Evolutionary conservation across 1,140 invertebrate genomes (phyloP), one percentile per base, ranked within the genome.

Genomic region (Hermatobates lingyangjiaoensis): DNA sequence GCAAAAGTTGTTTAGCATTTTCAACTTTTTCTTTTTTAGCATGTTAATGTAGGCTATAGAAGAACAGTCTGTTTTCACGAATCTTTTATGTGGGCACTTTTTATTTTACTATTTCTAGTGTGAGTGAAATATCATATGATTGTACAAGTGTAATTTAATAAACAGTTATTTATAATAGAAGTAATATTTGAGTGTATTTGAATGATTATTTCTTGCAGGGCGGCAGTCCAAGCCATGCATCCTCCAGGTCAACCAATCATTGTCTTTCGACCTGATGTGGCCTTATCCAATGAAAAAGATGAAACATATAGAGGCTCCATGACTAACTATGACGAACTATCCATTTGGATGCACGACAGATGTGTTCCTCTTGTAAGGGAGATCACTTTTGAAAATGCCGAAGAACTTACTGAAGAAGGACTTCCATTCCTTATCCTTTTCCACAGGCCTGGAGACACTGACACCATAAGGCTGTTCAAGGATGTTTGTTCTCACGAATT

Each of bases 351-450:
- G 1, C 20, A 39, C 39, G 2, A 38, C 27, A 50, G 84, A 61
- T 98, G 95, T 64, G 80, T 89, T 15, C 84, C 86, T 1, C 64
- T 88, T 23, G 85, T 89, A 0, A 68, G 85, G 51, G 92, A 96
- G 69, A 97, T 98, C 44, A 97, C 93, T 2, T 98, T 98, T 68
- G 92, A 97, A 71, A 98, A 98, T 75, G 95, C 94, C 21, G 94
- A 98, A 70, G 94, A 98, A 68, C 66, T 98, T 12, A 98, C 95
- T 0, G 96, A 99, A 71, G 95, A 98, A 73, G 95, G 95, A 15
- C 67, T 98, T 56, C 95, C 96, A n/a, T 99, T 99, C 68, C 72
- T 99, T 3, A 98, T 99, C 58, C 66, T 99, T 1, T 99, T 99
- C 67, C 88, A 98, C 62, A 64, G 79, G 56, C 82, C 88, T 1